These are phyloP conservation scores for Maniola jurtina DNA, from an alignment of 1,140 invertebrate genomes.

Conservation along the genomic window DNA sequence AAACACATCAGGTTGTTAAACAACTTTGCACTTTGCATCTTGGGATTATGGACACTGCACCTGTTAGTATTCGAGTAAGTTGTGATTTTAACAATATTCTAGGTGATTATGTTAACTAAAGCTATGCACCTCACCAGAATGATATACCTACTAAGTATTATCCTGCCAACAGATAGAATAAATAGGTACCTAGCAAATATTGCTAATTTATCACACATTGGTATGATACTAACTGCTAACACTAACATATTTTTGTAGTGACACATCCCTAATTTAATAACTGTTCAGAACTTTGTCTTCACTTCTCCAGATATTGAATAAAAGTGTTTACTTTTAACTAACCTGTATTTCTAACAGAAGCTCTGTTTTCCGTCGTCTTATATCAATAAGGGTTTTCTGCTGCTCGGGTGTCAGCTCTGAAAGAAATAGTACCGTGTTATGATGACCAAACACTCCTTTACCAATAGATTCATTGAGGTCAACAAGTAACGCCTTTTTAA, in stretches of 20 bases:
- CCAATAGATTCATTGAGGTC: constrained; percentile 64
- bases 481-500: constrained; percentile 32
- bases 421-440: constrained; percentile 67
- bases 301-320: neutral
- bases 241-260: neutral
- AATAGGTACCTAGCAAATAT: neutral
- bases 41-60: no score
- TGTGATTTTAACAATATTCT: no score
- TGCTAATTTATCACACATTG: neutral
- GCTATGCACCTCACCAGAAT: no score
- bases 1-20: no score
- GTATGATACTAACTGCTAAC: neutral
- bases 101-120: no score
- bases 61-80: no score
- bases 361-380: constrained; percentile 93
- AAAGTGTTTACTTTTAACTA: constrained; percentile 51
- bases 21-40: no score
- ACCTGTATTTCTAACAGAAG: constrained; percentile 96
- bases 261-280: constrained; percentile 19
- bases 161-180: neutral
- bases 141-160: neutral
- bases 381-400: constrained; percentile 92
- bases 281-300: neutral
- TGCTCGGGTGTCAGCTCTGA: constrained; percentile 95
- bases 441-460: constrained; percentile 36